Evolutionary conservation across 1,140 invertebrate species (phyloP).

Genomic region (Yoshiicerus persimilis): DNA sequence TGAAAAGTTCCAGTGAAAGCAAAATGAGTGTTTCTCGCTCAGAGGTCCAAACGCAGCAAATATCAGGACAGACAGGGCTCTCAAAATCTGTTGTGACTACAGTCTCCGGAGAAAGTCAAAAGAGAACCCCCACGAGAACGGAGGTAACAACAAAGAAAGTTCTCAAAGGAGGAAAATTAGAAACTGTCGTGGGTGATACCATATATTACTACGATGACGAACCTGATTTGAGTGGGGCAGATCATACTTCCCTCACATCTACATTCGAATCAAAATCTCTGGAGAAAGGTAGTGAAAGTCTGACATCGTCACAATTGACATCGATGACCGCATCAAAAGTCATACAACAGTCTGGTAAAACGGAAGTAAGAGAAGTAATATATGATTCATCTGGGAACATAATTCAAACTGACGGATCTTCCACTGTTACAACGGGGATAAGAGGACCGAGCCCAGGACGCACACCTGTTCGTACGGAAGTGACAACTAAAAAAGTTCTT

Average conservation of each 20-base stretch:
- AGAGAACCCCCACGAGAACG: neutral
- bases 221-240: neutral
- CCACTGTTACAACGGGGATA: no score
- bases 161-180: slow-evolving; percentile 44
- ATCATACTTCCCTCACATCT: neutral
- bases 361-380: no score
- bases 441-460: neutral
- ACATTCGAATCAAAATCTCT: neutral
- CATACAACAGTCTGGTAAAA: neutral
- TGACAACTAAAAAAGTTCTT: slow-evolving; percentile 31
- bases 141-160: slow-evolving; percentile 23
- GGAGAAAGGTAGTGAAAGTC: neutral
- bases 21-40: neutral
- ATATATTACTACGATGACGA: neutral
- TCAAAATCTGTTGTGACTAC: neutral
- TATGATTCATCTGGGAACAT: neutral
- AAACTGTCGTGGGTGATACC: neutral
- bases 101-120: neutral
- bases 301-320: neutral
- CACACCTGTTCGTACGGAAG: neutral
- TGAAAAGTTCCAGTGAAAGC: neutral
- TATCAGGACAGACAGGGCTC: neutral
- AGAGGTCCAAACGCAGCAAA: neutral
- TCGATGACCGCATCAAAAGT: neutral
- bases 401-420: neutral